These are phyloP conservation scores for Morelia viridis DNA, from an alignment of 2,797 vertebrate species.

Conservation along the genomic window DNA sequence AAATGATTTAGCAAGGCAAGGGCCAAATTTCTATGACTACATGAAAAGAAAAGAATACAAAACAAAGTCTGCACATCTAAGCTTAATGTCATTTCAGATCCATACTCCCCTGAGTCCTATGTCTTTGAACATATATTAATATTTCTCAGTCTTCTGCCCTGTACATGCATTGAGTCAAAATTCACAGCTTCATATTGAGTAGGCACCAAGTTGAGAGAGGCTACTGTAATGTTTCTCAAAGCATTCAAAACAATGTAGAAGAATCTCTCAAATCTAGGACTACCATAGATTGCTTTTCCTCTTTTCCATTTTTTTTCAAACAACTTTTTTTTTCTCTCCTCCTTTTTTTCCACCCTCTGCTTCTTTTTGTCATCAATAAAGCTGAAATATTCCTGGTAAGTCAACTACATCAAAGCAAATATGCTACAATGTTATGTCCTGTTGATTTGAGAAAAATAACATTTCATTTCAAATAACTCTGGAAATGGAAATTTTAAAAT, in stretches of 20 bases:
- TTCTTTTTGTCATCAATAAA: not conserved
- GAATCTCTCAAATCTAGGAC: conserved; percentile 2
- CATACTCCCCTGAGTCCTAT: not conserved
- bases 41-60: not conserved
- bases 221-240: not conserved
- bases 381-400: not conserved
- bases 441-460: conserved; percentile 8
- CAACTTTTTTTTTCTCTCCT: not conserved
- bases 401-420: not conserved
- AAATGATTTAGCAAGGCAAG: not conserved
- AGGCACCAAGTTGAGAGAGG: not conserved
- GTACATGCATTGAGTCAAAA: not conserved
- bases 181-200: not conserved
- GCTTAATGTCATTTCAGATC: not conserved
- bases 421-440: conserved; percentile 7
- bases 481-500: not conserved
- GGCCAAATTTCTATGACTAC: not conserved
- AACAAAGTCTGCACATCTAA: not conserved
- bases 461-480: not conserved
- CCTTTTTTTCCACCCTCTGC: not conserved
- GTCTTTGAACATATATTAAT: not conserved
- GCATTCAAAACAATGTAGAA: not conserved
- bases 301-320: not conserved
- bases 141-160: not conserved
- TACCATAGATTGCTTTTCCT: not conserved